These are phyloP conservation scores for Sinocyclocheilus anophthalmus DNA, from an alignment of 2,113 vertebrate genomes.

Conservation along the genomic window DNA sequence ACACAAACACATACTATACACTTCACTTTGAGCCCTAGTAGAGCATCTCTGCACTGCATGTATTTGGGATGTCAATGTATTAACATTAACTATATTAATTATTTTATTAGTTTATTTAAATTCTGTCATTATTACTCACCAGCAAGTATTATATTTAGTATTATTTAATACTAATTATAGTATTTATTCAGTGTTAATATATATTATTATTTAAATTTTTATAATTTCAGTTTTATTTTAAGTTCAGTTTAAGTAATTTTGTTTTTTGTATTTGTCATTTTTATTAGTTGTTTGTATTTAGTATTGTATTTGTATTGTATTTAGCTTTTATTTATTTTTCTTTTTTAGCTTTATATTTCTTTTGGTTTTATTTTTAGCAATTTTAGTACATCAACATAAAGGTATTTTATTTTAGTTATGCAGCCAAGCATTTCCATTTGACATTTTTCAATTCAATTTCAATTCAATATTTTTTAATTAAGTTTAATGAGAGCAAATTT, in stretches of 20 bases:
- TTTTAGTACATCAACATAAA: too few species aligned
- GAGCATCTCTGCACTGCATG: neutral
- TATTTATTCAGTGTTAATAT: too few species aligned
- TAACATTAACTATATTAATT: neutral
- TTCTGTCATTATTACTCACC: neutral
- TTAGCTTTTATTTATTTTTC: neutral
- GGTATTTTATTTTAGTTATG: neutral
- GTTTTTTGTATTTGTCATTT: neutral
- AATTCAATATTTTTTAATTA: too few species aligned
- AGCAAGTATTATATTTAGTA: neutral
- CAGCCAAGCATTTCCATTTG: too few species aligned
- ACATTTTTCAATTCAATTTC: neutral
- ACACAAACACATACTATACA: neutral
- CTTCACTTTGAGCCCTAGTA: slow-evolving; percentile 5
- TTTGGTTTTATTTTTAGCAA: too few species aligned
- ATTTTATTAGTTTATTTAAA: neutral
- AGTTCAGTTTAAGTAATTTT: too few species aligned
- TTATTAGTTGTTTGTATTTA: too few species aligned
- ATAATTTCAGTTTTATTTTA: neutral
- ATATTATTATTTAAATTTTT: too few species aligned
- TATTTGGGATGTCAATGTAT: neutral
- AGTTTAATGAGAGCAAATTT: too few species aligned
- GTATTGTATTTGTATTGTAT: neutral
- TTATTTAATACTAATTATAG: neutral
- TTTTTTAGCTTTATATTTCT: too few species aligned